phyloP scores from a whole-genome alignment of 2,888 invertebrate genomes.

The Catonia carolina region DNA sequence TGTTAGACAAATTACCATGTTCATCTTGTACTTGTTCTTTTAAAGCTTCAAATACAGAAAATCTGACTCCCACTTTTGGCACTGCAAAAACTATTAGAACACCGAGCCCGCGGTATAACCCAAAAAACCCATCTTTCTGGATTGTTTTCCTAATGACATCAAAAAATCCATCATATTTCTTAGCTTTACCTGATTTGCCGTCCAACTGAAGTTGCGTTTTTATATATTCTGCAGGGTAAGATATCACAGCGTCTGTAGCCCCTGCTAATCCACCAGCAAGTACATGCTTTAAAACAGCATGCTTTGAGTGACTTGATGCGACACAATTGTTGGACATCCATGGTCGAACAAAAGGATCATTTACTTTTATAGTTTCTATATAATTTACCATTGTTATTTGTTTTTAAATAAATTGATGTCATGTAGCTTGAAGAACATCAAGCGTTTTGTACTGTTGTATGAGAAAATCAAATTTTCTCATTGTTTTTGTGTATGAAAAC shows the following conservation, averaged over 20 bases:
- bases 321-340: conserved; percentile 68
- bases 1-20: conserved; percentile 69
- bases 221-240: conserved; percentile 97
- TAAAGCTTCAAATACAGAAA: conserved; percentile 93
- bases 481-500: no score
- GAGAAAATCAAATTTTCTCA: no score
- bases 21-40: conserved; percentile 68
- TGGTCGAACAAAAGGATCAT: conserved; percentile 46
- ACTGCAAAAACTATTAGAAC: conserved; percentile 95
- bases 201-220: conserved; percentile 98
- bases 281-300: conserved; percentile 79
- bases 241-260: conserved; percentile 97
- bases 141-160: conserved; percentile 92
- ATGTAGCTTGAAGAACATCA: no score
- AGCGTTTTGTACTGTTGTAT: no score
- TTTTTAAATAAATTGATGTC: no score
- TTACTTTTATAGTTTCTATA: neutral
- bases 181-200: conserved; percentile 64
- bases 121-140: conserved; percentile 77
- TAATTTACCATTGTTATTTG: no score
- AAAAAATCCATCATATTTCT: conserved; percentile 73
- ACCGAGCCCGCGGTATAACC: conserved; percentile 90
- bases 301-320: conserved; percentile 52
- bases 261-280: conserved; percentile 91
- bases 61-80: conserved; percentile 95